These are phyloP conservation scores for Acrocyrtus sp. DNA, from an alignment of 2,888 invertebrate species.

Conservation along the genomic window DNA sequence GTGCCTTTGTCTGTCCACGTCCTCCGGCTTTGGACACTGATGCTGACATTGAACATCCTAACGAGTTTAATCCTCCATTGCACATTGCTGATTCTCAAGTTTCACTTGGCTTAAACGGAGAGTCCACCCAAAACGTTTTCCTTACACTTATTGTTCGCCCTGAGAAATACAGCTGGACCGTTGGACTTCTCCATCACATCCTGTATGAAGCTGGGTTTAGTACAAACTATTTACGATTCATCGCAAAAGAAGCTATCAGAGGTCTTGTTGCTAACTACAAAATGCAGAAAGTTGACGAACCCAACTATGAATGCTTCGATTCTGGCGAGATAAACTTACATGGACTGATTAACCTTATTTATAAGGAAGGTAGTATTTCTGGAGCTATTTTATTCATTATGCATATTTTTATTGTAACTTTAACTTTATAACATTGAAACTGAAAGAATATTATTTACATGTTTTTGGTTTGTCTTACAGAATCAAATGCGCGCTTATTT, in stretches of 20 bases:
- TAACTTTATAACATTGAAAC: not conserved
- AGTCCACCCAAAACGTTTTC: conserved; percentile 62
- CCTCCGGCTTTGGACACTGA: conserved; percentile 62
- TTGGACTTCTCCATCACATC: conserved; percentile 81
- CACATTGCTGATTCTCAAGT: conserved; percentile 61
- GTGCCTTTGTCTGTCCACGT: conserved; percentile 61
- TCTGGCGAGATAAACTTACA: conserved; percentile 62
- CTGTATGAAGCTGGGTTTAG: conserved; percentile 78
- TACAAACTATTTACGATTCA: conserved; percentile 78
- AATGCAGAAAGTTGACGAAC: conserved; percentile 59
- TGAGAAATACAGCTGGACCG: conserved; percentile 78
- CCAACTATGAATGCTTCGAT: conserved; percentile 62
- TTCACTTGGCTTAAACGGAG: conserved; percentile 61
- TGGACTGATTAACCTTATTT: conserved; percentile 59
- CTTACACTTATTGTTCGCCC: conserved; percentile 74
- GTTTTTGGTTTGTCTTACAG: conserved; percentile 18
- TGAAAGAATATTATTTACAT: not conserved
- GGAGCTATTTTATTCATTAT: conserved; percentile 1
- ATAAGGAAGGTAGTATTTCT: conserved; percentile 47
- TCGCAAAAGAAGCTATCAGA: conserved; percentile 74
- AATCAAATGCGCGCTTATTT: conserved; percentile 61
- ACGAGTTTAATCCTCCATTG: conserved; percentile 61
- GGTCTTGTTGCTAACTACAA: conserved; percentile 61
- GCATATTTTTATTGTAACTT: too few species aligned
- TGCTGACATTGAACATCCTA: conserved; percentile 57